Evolutionary conservation across 2,797 vertebrate species (phyloP), one percentile per base, ranked within the genome.

Genomic region (Hydrocynus forskahlii): DNA sequence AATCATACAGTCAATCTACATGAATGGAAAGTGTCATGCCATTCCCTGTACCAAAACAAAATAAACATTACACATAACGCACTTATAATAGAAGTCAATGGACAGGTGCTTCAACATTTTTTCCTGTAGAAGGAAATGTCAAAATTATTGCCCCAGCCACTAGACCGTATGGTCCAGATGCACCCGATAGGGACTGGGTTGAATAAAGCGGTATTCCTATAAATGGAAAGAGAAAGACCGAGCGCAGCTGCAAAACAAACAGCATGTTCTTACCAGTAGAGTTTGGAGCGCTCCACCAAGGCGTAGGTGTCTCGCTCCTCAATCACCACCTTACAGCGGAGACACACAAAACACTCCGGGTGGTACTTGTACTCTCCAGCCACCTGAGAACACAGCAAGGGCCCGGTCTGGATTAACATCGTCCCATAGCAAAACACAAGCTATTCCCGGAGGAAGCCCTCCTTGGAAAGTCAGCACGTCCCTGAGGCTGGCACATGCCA

Each of bases 281-380:
- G 97, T 78, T 96, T 94, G 40, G 96, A 96, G 68, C 96, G 95
- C 76, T 98, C 96, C 35, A 99, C 98, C 35, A 99, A 93, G 0
- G 97, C 97, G 0, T 99, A 99, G 0, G 96, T 96, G 71, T 99
- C 97, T 66, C 93, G 92, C 84, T 99, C 98, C 76, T 98, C 98
- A 19, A 99, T 97, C 89, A 98, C 95, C 91, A 97, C 96, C 89
- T 94, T 98, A 93, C 98, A 99, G 90, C 96, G 97, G 93, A 97
- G 94, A 83, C 98, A 99, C n/a, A 96, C 95, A 76, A 99, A 99
- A 90, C 98, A 99, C 88, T 99, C 98, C 0, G 98, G 97, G 89
- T 99, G 98, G 90, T 97, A 99, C 90, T 97, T 99, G 94, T 97
- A 97, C 81, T 98, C 97, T 45, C 97, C 97, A 0, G 97, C 97